Base-by-base conservation (phyloP, 2,797 vertebrate species). In the Pipistrellus kuhlii region DNA sequence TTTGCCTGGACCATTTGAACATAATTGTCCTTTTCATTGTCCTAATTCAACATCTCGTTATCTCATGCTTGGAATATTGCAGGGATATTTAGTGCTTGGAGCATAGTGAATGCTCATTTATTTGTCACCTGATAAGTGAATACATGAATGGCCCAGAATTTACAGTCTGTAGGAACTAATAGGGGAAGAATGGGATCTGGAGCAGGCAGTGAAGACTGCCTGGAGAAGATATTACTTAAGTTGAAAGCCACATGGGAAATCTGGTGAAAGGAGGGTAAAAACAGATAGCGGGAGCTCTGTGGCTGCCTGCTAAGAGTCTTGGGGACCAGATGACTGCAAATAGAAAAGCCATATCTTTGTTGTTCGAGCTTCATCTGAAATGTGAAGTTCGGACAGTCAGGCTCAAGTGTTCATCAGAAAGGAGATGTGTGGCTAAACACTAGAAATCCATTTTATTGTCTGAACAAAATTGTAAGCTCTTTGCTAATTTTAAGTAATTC, bases 331-430 rank as follows among this genome's bases (percentile, higher is more conserved):
- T 18, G 17, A 59, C 21, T 85, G 11, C n/a, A 64, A 11, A 71
- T 35, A 57, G 41, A 73, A 66, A 72, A 71, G 11, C 48, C 32
- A 64, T 38, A 71, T 94, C 91, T 91, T 96, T 76, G 30, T 59
- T 91, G 92, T 94, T 15, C 35, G 71, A 89, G 27, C 7, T 82
- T 95, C 91, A 25, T 95, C 71, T 88, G 27, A 88, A 25, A 75
- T 92, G 44, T 53, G 21, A 81, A 62, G 38, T 95, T 93, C 10
- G 75, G 48, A 76, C 14, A 75, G 25, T 55, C 30, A 78, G 44
- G 15, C 13, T 91, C 59, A 62, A n/a, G 30, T 91, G 93, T 46
- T 53, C 23, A 30, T 32, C 6, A 41, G 35, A 72, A 93, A 90
- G 35, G 23, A 83, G 64, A 55, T 91, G 46, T 77, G 71, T 90